Conservation (phyloP, 2,797 vertebrate genomes). For the Meda fulgida region DNA sequence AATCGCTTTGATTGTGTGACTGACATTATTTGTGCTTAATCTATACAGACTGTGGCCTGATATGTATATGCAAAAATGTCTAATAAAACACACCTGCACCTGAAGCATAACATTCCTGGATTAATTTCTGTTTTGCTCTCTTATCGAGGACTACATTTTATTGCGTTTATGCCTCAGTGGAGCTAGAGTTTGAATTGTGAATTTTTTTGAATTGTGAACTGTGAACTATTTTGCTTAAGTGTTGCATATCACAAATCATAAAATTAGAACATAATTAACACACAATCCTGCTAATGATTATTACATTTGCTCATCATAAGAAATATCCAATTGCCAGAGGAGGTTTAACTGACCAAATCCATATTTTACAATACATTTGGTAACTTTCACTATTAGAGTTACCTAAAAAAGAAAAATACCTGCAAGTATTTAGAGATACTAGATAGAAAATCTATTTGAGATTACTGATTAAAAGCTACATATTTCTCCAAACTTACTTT, state of each 20-base stretch:
- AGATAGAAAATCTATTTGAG: not conserved
- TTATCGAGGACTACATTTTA: not conserved
- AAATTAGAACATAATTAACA: not conserved
- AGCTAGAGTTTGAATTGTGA: not conserved
- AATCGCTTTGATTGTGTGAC: not conserved
- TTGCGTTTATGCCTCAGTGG: not conserved
- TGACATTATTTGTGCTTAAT: not conserved
- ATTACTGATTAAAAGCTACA: too few species aligned
- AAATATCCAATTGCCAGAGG: not conserved
- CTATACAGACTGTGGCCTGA: not conserved
- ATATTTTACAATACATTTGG: not conserved
- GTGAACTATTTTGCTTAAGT: not conserved
- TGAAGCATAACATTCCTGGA: not conserved
- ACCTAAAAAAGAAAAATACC: not conserved
- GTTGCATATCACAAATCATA: not conserved
- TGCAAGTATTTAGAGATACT: too few species aligned
- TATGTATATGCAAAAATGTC: not conserved
- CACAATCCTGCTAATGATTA: not conserved
- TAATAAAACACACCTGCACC: slow-evolving; percentile 4
- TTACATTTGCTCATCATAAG: not conserved
- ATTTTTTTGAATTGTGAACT: too few species aligned
- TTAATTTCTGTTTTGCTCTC: not conserved
- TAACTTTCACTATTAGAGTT: not conserved
- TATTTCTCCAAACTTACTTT: too few species aligned
- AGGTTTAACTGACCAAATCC: not conserved